These are phyloP conservation scores for Psix sp. DNA, from an alignment of 1,140 invertebrate genomes.

Conservation along the genomic window DNA sequence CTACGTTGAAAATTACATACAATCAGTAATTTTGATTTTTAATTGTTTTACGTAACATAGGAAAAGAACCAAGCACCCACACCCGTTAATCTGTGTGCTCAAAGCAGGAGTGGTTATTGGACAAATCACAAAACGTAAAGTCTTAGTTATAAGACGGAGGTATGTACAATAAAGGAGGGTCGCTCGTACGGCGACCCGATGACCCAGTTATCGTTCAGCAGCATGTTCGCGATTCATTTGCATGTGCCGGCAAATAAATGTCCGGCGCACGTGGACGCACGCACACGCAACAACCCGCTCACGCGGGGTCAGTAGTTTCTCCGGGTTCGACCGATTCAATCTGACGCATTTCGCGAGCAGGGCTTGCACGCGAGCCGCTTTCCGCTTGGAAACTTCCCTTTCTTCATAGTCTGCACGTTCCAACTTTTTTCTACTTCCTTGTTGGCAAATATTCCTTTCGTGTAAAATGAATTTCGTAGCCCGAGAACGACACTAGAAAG, in stretches of 20 bases:
- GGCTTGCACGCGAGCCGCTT: constrained; percentile 65
- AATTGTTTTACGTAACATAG: no score
- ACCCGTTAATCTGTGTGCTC: neutral
- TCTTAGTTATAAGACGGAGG: constrained; percentile 14
- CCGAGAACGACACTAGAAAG: no score
- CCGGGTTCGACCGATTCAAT: constrained; percentile 64
- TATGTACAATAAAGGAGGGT: constrained; percentile 46
- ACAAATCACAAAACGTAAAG: constrained; percentile 51
- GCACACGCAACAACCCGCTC: constrained; percentile 56
- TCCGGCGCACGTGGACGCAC: constrained; percentile 59
- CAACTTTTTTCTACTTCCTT: constrained; percentile 45
- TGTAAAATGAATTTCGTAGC: no score
- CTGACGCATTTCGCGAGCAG: constrained; percentile 65
- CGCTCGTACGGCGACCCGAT: constrained; percentile 53
- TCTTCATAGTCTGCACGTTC: constrained; percentile 50
- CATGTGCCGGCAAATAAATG: constrained; percentile 68
- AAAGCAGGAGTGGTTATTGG: constrained; percentile 27
- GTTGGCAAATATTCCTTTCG: no score
- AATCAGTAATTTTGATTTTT: no score
- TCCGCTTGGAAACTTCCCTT: constrained; percentile 50
- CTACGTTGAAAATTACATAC: no score
- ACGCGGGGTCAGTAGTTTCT: constrained; percentile 65
- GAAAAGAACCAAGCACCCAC: no score
- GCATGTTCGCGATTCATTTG: constrained; percentile 61
- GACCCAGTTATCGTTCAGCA: constrained; percentile 55